A percentile compares a stretch with the other conserved stretches of the same genome.
Evolutionary conservation across 1,140 invertebrate genomes (phyloP).

Genomic region (Thereuonema tuberculata): DNA sequence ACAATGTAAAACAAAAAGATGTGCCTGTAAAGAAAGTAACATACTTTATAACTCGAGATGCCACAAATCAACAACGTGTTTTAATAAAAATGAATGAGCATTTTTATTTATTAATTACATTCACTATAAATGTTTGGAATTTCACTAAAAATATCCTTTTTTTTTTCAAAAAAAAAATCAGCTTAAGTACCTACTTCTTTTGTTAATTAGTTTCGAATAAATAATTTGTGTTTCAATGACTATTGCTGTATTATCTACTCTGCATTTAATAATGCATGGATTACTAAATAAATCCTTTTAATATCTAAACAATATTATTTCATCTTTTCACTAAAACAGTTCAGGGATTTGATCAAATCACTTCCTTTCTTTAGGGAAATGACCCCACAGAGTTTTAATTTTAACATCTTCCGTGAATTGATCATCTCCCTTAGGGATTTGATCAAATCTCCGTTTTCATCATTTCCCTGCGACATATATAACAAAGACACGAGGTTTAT

Average conservation of each 20-base stretch:
- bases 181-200: not conserved
- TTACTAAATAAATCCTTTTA: not conserved
- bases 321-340: not conserved
- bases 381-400: not conserved
- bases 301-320: not conserved
- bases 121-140: not conserved
- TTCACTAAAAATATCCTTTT: not conserved
- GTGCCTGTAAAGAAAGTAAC: not conserved
- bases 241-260: not conserved
- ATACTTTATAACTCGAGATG: not conserved
- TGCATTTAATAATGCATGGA: not conserved
- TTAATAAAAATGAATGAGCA: not conserved
- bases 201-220: not conserved
- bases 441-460: not conserved
- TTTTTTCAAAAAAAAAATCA: not conserved
- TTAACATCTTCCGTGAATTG: not conserved
- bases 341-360: not conserved
- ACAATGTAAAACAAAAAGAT: not conserved
- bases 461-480: not conserved
- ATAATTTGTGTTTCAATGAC: not conserved
- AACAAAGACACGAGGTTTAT: too few relatives aligned
- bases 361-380: not conserved
- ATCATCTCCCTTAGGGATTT: not conserved
- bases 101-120: not conserved
- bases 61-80: not conserved